Percentiles rank a stretch among this genome's conserved stretches.
Evolutionary conservation across 64 coral and sea anemone species (phyloP).

Genomic region (Orbicella faveolata): DNA sequence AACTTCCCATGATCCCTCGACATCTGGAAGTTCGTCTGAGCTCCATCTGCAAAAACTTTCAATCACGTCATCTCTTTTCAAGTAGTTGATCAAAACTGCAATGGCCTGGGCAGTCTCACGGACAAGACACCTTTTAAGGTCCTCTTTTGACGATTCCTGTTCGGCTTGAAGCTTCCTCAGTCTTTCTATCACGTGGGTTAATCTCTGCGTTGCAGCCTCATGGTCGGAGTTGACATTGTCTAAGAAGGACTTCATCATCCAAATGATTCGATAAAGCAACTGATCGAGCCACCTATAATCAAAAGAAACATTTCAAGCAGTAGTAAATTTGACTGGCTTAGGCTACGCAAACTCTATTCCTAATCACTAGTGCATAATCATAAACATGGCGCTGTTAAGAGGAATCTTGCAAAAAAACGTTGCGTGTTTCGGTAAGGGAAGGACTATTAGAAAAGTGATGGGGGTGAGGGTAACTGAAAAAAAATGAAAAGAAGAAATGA

Average conservation of each 20-base stretch:
- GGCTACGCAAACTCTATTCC: no score
- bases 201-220: neutral
- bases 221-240: neutral
- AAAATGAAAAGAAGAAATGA: no score
- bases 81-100: neutral
- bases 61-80: neutral
- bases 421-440: no score
- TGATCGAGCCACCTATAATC: constrained; percentile 25
- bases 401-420: no score
- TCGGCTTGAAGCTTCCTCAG: constrained; percentile 11
- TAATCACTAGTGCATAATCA: no score
- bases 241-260: constrained; percentile 14
- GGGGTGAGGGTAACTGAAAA: no score
- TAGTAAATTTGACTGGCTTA: no score
- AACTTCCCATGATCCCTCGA: constrained; percentile 35
- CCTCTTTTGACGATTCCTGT: neutral
- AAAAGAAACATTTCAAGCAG: neutral
- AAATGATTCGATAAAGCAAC: constrained; percentile 24
- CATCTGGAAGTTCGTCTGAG: constrained; percentile 8
- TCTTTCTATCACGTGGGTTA: neutral
- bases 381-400: no score
- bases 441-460: no score
- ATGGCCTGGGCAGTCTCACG: neutral
- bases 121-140: neutral
- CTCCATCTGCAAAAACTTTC: constrained; percentile 36